phyloP scores from a whole-genome alignment of 1,140 invertebrate genomes.

The Bombus superbus region DNA sequence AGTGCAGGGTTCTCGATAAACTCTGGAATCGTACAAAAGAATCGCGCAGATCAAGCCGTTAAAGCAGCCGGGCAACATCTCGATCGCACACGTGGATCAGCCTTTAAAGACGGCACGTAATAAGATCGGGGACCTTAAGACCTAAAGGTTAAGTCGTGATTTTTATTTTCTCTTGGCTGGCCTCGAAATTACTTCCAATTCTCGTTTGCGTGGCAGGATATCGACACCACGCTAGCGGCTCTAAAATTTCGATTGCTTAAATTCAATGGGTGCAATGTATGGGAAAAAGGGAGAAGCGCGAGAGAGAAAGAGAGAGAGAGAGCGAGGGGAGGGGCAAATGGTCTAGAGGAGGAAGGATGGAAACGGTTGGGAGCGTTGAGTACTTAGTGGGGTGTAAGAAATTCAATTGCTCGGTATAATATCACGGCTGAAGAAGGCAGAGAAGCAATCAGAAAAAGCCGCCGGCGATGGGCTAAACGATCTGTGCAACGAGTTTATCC shows the following conservation, averaged over 20 bases:
- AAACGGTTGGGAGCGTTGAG: slow-evolving; percentile 1
- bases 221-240: background rate
- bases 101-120: background rate
- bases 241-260: slow-evolving; percentile 13
- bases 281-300: background rate
- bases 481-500: slow-evolving; percentile 67
- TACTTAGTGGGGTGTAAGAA: slow-evolving; percentile 64
- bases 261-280: background rate
- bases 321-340: background rate
- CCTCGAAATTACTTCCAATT: background rate
- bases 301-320: background rate
- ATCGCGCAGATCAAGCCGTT: background rate
- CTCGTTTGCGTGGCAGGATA: background rate
- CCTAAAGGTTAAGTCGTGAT: background rate
- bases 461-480: slow-evolving; percentile 68
- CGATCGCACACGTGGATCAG: background rate
- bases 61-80: background rate
- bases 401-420: slow-evolving; percentile 72
- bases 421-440: slow-evolving; percentile 54
- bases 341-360: background rate
- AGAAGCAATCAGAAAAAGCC: slow-evolving; percentile 71
- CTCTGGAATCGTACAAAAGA: too few relatives aligned
- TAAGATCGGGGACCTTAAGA: background rate
- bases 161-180: background rate
- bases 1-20: too few relatives aligned